phyloP scores from a whole-genome alignment of 2,888 invertebrate species.

The Himalopsyche anomala region DNA sequence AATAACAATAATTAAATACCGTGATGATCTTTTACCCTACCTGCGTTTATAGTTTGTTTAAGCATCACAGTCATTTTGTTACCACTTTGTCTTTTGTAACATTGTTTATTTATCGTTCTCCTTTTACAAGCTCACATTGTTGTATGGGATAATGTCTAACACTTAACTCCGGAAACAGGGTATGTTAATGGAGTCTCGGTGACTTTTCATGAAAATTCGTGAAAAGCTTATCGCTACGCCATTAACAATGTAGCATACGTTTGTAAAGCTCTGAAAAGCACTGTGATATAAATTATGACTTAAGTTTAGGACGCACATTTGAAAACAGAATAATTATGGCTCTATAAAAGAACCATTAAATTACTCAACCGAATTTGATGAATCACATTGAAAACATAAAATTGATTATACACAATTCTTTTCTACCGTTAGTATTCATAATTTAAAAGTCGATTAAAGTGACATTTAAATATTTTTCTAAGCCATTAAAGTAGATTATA shows the following conservation, averaged over 20 bases:
- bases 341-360: constrained; percentile 23
- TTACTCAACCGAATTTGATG: constrained; percentile 27
- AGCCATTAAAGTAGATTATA: too few species aligned
- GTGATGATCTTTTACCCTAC: not conserved
- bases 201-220: constrained; percentile 42
- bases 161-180: constrained; percentile 42
- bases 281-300: constrained; percentile 33
- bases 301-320: constrained; percentile 6
- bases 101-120: constrained; percentile 40
- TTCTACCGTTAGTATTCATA: too few species aligned
- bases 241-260: constrained; percentile 41
- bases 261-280: constrained; percentile 41
- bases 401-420: not conserved
- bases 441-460: too few species aligned
- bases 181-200: constrained; percentile 43
- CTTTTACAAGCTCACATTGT: constrained; percentile 43
- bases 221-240: constrained; percentile 26
- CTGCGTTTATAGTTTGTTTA: constrained; percentile 8
- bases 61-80: not conserved
- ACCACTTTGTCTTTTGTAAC: constrained; percentile 39
- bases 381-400: not conserved
- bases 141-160: constrained; percentile 43
- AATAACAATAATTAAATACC: not conserved
- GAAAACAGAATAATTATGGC: constrained; percentile 37
- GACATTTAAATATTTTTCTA: too few species aligned